phyloP scores from a whole-genome alignment of 1,140 invertebrate species.

The Helicoverpa zea region DNA sequence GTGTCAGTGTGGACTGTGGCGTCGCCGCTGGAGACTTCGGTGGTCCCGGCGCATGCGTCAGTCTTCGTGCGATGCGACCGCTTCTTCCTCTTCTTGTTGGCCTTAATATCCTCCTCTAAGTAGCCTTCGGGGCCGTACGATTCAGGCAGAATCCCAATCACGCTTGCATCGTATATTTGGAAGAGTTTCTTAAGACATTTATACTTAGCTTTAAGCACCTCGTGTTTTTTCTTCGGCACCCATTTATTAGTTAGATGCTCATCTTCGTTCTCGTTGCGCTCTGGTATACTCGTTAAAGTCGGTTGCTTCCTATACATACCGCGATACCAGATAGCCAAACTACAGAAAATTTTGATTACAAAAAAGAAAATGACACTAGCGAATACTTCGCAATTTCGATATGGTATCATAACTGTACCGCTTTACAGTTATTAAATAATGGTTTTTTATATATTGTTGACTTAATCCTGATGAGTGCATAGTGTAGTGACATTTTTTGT shows the following conservation, averaged over 20 bases:
- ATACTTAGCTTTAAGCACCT: conserved; percentile 80
- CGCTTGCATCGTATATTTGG: conserved; percentile 80
- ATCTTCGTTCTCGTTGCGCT: conserved; percentile 68
- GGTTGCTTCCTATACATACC: conserved; percentile 70
- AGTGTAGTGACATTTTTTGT: conserved; percentile 72
- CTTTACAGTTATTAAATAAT: conserved; percentile 55
- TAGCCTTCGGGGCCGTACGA: conserved; percentile 41
- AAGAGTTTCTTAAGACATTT: conserved; percentile 82
- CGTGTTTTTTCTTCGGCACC: conserved; percentile 83
- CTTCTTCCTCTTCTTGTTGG: conserved; percentile 56
- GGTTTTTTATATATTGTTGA: conserved; percentile 58
- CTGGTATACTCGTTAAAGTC: conserved; percentile 68
- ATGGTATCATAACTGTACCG: conserved; percentile 75
- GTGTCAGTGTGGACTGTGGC: conserved; percentile 29
- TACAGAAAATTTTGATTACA: conserved; percentile 71
- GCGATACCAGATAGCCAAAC: conserved; percentile 49
- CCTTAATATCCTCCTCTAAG: conserved; percentile 53
- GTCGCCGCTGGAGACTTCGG: conserved; percentile 61
- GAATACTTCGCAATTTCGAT: conserved; percentile 76
- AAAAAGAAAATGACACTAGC: conserved; percentile 69
- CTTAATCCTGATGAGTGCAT: conserved; percentile 60
- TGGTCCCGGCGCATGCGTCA: conserved; percentile 71
- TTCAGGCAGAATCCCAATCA: conserved; percentile 77
- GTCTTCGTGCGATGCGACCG: conserved; percentile 71
- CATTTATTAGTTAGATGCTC: conserved; percentile 68